Evolutionary conservation across 1,140 invertebrate species (phyloP).

Genomic region (Parasteatoda tepidariorum): DNA sequence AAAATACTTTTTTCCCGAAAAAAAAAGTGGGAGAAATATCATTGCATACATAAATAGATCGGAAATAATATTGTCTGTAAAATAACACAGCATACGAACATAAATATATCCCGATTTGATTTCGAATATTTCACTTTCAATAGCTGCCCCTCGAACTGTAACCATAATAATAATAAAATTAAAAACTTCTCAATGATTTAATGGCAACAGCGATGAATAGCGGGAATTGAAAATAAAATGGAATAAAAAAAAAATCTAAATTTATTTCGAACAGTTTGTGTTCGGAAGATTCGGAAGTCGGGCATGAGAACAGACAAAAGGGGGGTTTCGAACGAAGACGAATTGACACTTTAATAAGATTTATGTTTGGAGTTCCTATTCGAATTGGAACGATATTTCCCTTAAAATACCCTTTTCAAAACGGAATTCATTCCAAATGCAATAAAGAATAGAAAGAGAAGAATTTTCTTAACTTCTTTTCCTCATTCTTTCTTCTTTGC

Average conservation of each 20-base stretch:
- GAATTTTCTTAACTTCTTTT: constrained; percentile 2
- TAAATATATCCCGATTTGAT: constrained; percentile 44
- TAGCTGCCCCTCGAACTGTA: constrained; percentile 38
- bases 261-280: constrained; percentile 52
- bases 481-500: too few relatives aligned
- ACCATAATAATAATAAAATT: constrained; percentile 59
- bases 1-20: background rate
- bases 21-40: background rate
- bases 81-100: constrained; percentile 46
- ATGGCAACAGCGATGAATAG: constrained; percentile 44
- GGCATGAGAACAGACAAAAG: constrained; percentile 26
- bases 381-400: constrained; percentile 47
- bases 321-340: constrained; percentile 41
- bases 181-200: constrained; percentile 57
- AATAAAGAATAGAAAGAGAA: constrained; percentile 16
- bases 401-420: constrained; percentile 40
- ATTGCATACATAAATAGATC: constrained; percentile 22
- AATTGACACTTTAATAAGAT: constrained; percentile 61
- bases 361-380: constrained; percentile 56
- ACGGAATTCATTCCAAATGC: constrained; percentile 38
- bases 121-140: constrained; percentile 55
- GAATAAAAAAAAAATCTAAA: constrained; percentile 26
- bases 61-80: constrained; percentile 34
- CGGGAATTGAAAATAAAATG: constrained; percentile 4
- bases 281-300: constrained; percentile 25